Evolutionary conservation across 2,797 vertebrate genomes (phyloP).

Genomic region (Helostoma temminkii): DNA sequence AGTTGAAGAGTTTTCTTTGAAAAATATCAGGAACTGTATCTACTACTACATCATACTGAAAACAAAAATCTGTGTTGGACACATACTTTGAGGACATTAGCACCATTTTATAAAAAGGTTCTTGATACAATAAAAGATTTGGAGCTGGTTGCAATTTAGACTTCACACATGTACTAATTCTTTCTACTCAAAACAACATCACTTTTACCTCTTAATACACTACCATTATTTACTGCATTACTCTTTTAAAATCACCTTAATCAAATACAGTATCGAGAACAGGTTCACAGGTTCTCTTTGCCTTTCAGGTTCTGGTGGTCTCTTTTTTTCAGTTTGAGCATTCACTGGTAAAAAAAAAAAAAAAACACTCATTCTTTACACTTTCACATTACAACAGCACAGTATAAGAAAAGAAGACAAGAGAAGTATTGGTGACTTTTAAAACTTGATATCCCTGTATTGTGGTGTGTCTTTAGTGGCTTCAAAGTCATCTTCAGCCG

Average conservation of each 20-base stretch:
- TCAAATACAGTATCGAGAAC: constrained; percentile 18
- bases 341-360: constrained; percentile 70
- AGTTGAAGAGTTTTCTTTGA: constrained; percentile 40
- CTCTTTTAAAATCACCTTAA: constrained; percentile 16
- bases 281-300: no score
- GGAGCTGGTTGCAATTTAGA: constrained; percentile 19
- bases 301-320: constrained; percentile 28
- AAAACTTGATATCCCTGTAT: constrained; percentile 83
- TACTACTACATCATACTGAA: constrained; percentile 18
- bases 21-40: constrained; percentile 16
- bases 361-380: constrained; percentile 51
- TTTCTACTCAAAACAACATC: constrained; percentile 17
- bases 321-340: constrained; percentile 31
- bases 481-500: constrained; percentile 63
- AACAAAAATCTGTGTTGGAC: constrained; percentile 27
- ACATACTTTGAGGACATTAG: constrained; percentile 58
- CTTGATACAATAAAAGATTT: constrained; percentile 27
- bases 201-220: not conserved
- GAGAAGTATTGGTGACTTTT: constrained; percentile 31
- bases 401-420: constrained; percentile 39
- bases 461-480: constrained; percentile 68
- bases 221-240: constrained; percentile 12
- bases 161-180: constrained; percentile 5
- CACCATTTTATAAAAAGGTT: constrained; percentile 66
- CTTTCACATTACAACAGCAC: constrained; percentile 46